These are phyloP conservation scores for Neoarius graeffei DNA, from an alignment of 2,113 vertebrate genomes.

Conservation along the genomic window DNA sequence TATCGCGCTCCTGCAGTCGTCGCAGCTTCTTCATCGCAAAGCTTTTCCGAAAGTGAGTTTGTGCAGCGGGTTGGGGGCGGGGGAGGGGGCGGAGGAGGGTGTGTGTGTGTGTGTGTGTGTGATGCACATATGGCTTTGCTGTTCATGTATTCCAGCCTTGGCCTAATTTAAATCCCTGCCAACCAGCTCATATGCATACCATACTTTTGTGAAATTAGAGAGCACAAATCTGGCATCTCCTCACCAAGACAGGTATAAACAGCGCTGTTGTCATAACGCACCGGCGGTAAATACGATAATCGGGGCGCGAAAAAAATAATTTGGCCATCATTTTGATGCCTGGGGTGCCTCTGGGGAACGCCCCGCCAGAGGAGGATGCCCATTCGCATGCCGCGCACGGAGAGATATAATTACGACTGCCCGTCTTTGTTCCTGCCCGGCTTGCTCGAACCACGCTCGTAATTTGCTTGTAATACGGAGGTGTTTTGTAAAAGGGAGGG, in stretches of 20 bases:
- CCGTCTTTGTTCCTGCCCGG: conserved; percentile 76
- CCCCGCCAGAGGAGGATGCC: conserved; percentile 70
- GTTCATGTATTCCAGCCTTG: conserved; percentile 81
- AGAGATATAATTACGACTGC: conserved; percentile 78
- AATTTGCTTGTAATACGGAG: conserved; percentile 78
- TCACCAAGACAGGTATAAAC: conserved; percentile 78
- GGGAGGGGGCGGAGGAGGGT: neutral
- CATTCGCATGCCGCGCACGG: conserved; percentile 78
- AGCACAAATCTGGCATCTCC: conserved; percentile 68
- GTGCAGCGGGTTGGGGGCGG: conserved; percentile 13
- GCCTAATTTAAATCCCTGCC: conserved; percentile 82
- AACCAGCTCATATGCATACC: conserved; percentile 79
- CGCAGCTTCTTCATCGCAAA: conserved; percentile 74
- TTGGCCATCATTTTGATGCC: conserved; percentile 79
- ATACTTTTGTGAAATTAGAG: conserved; percentile 79
- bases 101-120: conserved; percentile 54
- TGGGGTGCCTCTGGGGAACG: conserved; percentile 69
- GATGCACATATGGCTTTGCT: conserved; percentile 77
- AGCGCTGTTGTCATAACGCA: conserved; percentile 74
- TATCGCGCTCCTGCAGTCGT: conserved; percentile 78
- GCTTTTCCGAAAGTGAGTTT: conserved; percentile 65
- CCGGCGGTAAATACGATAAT: conserved; percentile 75
- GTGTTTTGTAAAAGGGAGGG: conserved; percentile 68
- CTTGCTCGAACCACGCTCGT: conserved; percentile 71
- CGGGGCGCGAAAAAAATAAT: conserved; percentile 69